Base-by-base conservation (phyloP, 30 jellyfish, hydroid and myxozoan genomes). In the Aurelia aurita region DNA sequence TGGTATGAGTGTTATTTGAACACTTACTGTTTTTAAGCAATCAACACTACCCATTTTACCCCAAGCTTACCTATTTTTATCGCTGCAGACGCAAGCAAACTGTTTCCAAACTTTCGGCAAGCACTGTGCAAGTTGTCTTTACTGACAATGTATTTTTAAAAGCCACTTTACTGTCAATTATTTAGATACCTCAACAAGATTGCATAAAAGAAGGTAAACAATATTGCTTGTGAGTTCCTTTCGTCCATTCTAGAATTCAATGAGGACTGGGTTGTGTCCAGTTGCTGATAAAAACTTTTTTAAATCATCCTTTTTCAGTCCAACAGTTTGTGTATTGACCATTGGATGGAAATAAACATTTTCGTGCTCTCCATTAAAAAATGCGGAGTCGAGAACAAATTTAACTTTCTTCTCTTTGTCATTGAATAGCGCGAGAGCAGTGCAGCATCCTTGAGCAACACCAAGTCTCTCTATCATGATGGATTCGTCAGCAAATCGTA, bases 391-490 rank as follows among this genome's bases (percentile, higher is more conserved):
- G 21, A 87, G 78, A 20, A 92, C 82, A 77, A 92, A 83, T 54
- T 64, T 73, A 0, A 92, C 87, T 64, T 68, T 89, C 18, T 77
- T 62, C 2, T 77, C 89, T 43, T 35, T 20, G 58, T 92, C 98
- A 55, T 92, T 92, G 43, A 86, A 92, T 21, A 92, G 54, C 9
- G 98, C 86, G 54, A 86, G 60, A 31, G 98, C 97, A 19, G 98
- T 86, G 69, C 97, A 87, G 69, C 98, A 86, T 26, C 98, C 98
- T 64, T 92, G 98, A 19, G 97, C 86, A 7, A 92, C 98, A 44
- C 98, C 98, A 31, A 92, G 82, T 65, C 74, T 92, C 70, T 87
- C 98, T 31, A 92, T 60, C 98, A 92, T 92, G 0, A 92, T 82
- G 14, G 92, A 79, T 65, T 92, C 98, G 44, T 92, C 97, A 1